Percentiles rank a stretch among this genome's conserved stretches.
Evolutionary conservation across 1,140 invertebrate species (phyloP).

Genomic region (Diuraphis noxia): DNA sequence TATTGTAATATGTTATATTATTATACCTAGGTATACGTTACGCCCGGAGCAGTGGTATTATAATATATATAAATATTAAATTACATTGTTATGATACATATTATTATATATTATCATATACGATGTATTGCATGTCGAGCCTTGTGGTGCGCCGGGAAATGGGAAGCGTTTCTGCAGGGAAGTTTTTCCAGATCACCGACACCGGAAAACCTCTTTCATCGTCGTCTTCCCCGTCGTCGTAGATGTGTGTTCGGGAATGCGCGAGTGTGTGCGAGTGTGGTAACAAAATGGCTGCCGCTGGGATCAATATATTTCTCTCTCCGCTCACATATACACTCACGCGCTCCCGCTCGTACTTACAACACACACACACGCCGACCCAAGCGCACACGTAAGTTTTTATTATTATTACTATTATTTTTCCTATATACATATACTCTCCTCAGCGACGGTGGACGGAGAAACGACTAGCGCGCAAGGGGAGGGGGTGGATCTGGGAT

Average conservation of each 20-base stretch:
- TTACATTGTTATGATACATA: neutral
- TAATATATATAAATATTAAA: neutral
- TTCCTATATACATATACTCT: neutral
- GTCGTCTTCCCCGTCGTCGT: neutral
- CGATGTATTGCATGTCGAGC: neutral
- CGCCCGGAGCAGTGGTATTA: neutral
- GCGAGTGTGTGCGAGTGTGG: constrained; percentile 21
- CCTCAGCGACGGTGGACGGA: neutral
- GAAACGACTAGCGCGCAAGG: neutral
- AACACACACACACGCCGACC: neutral
- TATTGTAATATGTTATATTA: neutral
- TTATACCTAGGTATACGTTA: neutral
- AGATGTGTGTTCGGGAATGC: constrained; percentile 27
- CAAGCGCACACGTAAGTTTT: neutral
- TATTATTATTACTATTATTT: neutral
- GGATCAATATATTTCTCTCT: constrained; percentile 35
- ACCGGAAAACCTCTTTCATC: constrained; percentile 24
- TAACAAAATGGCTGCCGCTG: constrained; percentile 35
- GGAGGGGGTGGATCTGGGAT: no score
- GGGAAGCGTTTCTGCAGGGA: neutral
- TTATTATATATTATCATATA: neutral
- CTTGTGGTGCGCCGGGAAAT: neutral
- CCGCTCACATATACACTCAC: neutral
- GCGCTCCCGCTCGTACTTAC: neutral
- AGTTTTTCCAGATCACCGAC: neutral